These are phyloP conservation scores for Hyppa rectilinea DNA, from an alignment of 2,888 invertebrate genomes.

Conservation along the genomic window DNA sequence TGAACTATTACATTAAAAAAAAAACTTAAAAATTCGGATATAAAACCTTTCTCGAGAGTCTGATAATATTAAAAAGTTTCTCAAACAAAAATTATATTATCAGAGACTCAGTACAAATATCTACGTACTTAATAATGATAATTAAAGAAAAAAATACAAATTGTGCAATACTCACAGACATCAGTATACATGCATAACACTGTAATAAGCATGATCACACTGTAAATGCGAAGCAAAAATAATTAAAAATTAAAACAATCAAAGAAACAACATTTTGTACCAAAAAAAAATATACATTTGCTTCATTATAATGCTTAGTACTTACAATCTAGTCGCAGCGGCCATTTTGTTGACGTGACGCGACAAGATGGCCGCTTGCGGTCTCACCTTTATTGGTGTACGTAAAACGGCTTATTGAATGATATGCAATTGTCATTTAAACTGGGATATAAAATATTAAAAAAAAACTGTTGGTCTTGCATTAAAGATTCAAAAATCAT, in stretches of 20 bases:
- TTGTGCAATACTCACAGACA: constrained; percentile 90
- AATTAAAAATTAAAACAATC: constrained; percentile 77
- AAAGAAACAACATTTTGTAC: constrained; percentile 86
- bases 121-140: constrained; percentile 69
- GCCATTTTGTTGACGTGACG: constrained; percentile 81
- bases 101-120: constrained; percentile 81
- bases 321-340: constrained; percentile 85
- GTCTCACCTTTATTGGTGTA: constrained; percentile 77
- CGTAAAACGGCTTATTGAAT: constrained; percentile 74
- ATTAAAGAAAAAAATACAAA: constrained; percentile 80
- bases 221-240: constrained; percentile 89
- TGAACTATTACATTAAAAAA: constrained; percentile 68
- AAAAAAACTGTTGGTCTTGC: constrained; percentile 51
- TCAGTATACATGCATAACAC: constrained; percentile 89
- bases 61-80: constrained; percentile 71
- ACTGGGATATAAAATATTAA: constrained; percentile 23
- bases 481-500: constrained; percentile 16
- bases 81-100: constrained; percentile 72
- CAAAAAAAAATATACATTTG: constrained; percentile 82
- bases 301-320: constrained; percentile 83
- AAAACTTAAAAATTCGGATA: constrained; percentile 78
- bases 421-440: constrained; percentile 63
- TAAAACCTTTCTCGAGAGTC: constrained; percentile 76
- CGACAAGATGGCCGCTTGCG: constrained; percentile 84
- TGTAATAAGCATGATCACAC: constrained; percentile 89